phyloP scores from a whole-genome alignment of 2,888 invertebrate species.

The Drosophila setosimentum region DNA sequence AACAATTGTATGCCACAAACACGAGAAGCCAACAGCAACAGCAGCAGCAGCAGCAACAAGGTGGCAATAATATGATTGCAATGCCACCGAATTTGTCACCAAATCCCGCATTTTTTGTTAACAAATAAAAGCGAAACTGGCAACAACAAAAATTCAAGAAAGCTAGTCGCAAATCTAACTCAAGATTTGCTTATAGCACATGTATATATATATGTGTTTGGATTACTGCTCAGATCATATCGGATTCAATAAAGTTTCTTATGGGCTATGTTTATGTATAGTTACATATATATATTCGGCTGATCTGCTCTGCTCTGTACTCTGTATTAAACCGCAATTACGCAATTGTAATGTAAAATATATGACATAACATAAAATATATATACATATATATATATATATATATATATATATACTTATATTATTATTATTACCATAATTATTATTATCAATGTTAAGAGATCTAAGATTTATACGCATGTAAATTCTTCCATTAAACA shows the following conservation, averaged over 20 bases:
- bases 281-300: slow-evolving; percentile 35
- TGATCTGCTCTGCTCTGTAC: slow-evolving; percentile 41
- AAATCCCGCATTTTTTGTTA: slow-evolving; percentile 84
- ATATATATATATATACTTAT: slow-evolving; percentile 21
- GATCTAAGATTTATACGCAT: slow-evolving; percentile 42
- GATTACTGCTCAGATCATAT: slow-evolving; percentile 1
- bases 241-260: slow-evolving; percentile 4
- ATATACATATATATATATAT: not conserved
- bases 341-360: slow-evolving; percentile 49
- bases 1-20: slow-evolving; percentile 95
- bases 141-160: not conserved
- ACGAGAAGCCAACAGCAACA: slow-evolving; percentile 87
- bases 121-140: slow-evolving; percentile 73
- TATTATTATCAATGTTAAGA: slow-evolving; percentile 48
- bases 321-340: slow-evolving; percentile 74
- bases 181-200: slow-evolving; percentile 30
- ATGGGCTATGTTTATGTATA: slow-evolving; percentile 26
- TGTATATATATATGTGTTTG: not conserved
- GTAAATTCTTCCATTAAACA: slow-evolving; percentile 76
- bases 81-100: slow-evolving; percentile 79
- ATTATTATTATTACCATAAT: slow-evolving; percentile 35
- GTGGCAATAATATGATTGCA: slow-evolving; percentile 65
- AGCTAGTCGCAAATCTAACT: slow-evolving; percentile 43
- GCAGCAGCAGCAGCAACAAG: slow-evolving; percentile 53
- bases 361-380: slow-evolving; percentile 52